Evolutionary conservation across 1,140 invertebrate genomes (phyloP).

Genomic region (Anastatus disparis): DNA sequence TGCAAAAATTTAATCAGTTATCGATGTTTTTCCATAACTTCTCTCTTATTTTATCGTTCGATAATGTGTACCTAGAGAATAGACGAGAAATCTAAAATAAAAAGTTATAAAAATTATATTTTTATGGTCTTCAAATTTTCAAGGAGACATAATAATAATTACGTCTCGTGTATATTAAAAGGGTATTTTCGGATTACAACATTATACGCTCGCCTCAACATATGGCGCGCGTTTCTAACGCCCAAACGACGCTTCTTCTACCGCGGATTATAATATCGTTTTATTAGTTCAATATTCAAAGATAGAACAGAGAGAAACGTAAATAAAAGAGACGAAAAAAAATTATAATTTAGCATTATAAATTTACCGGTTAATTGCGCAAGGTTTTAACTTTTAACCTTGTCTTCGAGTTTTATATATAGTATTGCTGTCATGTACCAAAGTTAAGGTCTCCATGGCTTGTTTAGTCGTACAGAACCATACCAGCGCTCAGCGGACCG

Average conservation of each 20-base stretch:
- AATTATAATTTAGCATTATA: slow-evolving; percentile 30
- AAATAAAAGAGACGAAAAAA: too few relatives aligned
- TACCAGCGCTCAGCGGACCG: too few relatives aligned
- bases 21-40: background rate
- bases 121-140: background rate
- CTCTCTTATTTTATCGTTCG: background rate
- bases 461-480: too few relatives aligned
- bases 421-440: slow-evolving; percentile 16
- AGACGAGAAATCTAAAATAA: too few relatives aligned
- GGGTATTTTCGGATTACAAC: slow-evolving; percentile 26
- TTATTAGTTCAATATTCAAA: too few relatives aligned
- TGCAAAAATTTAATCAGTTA: background rate
- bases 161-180: background rate
- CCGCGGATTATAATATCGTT: too few relatives aligned
- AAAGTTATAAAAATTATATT: background rate
- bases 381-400: slow-evolving; percentile 22
- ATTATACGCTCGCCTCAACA: background rate
- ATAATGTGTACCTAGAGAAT: background rate
- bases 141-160: slow-evolving; percentile 13
- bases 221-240: background rate
- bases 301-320: too few relatives aligned
- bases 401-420: slow-evolving; percentile 30
- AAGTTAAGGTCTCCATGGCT: slow-evolving; percentile 35
- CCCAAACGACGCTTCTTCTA: too few relatives aligned
- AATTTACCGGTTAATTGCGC: slow-evolving; percentile 26